Conservation (phyloP, 2,113 vertebrate genomes). For the Cheilinus undulatus region DNA sequence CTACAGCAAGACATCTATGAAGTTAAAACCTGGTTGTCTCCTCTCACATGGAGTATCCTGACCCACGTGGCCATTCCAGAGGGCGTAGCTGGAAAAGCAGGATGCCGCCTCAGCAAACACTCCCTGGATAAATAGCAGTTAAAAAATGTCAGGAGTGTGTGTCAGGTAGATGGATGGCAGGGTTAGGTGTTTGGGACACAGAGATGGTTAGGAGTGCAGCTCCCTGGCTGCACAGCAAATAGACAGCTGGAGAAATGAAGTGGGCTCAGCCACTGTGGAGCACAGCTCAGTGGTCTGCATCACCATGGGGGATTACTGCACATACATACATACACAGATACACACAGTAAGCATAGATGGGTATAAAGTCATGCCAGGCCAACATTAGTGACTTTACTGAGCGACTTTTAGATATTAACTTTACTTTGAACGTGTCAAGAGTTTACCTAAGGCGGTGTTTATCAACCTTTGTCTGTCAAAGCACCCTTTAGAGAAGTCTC, state of each 20-base stretch:
- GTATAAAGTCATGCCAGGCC: not conserved
- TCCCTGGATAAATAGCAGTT: conserved; percentile 34
- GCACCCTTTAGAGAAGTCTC: too few species aligned
- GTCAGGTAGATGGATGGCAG: conserved; percentile 65
- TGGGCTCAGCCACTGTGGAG: conserved; percentile 49
- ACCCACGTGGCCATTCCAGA: conserved; percentile 12
- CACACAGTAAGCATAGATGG: not conserved
- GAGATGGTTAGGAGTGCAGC: conserved; percentile 49
- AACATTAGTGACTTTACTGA: not conserved
- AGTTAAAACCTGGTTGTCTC: not conserved
- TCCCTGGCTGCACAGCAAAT: conserved; percentile 61
- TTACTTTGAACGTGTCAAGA: not conserved
- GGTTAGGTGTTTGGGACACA: conserved; percentile 47
- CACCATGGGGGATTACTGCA: conserved; percentile 18
- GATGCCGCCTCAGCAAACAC: conserved; percentile 38
- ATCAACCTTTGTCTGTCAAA: too few species aligned
- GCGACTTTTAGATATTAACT: not conserved
- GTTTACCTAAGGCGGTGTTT: too few species aligned
- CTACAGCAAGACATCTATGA: too few species aligned
- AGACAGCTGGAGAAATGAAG: conserved; percentile 64
- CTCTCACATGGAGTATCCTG: conserved; percentile 19
- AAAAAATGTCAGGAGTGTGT: conserved; percentile 24
- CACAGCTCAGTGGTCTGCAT: conserved; percentile 49
- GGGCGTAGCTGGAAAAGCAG: conserved; percentile 9
- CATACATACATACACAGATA: conserved; percentile 27